Conservation (phyloP, 2,888 invertebrate genomes). For the Drosophila ustulata region DNA sequence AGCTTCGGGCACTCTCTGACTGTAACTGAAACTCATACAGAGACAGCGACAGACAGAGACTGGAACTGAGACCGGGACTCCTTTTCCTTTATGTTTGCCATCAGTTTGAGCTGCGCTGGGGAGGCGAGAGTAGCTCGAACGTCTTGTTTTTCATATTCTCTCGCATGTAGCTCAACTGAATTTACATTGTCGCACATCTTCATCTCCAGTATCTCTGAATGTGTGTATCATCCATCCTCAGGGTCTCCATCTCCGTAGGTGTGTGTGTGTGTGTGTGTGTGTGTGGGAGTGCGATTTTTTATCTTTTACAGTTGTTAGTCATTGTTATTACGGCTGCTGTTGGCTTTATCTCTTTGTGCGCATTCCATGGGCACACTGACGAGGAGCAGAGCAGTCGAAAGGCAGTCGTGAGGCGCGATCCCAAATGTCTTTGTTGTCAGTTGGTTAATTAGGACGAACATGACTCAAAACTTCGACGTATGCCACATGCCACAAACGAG, state of each 20-base stretch:
- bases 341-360: slow-evolving; percentile 48
- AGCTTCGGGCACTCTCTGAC: slow-evolving; percentile 22
- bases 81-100: slow-evolving; percentile 62
- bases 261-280: not conserved
- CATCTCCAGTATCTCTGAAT: slow-evolving; percentile 26
- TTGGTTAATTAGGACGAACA: slow-evolving; percentile 68
- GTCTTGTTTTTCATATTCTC: slow-evolving; percentile 36
- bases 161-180: slow-evolving; percentile 54
- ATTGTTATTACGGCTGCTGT: slow-evolving; percentile 41
- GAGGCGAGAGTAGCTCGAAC: slow-evolving; percentile 42
- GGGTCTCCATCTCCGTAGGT: too few relatives aligned
- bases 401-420: slow-evolving; percentile 5
- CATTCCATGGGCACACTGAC: slow-evolving; percentile 40
- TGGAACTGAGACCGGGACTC: slow-evolving; percentile 13
- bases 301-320: slow-evolving; percentile 59
- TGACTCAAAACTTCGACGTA: slow-evolving; percentile 54
- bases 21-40: slow-evolving; percentile 20
- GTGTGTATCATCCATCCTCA: slow-evolving; percentile 3
- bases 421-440: slow-evolving; percentile 59
- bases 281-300: slow-evolving; percentile 47
- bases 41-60: slow-evolving; percentile 1
- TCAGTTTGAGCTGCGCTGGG: slow-evolving; percentile 45
- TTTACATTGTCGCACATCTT: slow-evolving; percentile 67
- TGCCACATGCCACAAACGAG: not conserved
- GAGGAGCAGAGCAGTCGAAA: not conserved